These are phyloP conservation scores for Scomber scombrus DNA, from an alignment of 2,113 vertebrate species.

Conservation along the genomic window DNA sequence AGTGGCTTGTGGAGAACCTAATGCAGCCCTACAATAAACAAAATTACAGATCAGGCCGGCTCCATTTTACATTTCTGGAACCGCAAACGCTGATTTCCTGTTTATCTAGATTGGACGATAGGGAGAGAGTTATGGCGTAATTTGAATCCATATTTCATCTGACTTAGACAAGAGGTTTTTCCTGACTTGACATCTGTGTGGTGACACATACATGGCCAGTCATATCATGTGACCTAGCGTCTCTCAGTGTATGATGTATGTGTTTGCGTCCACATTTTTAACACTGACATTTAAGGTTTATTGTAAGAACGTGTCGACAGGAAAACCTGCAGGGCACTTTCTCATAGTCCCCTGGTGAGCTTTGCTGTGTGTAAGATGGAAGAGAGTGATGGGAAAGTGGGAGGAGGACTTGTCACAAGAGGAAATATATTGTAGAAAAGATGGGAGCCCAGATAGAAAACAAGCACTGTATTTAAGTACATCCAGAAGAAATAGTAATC, in stretches of 20 bases:
- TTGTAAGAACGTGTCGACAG: constrained; percentile 58
- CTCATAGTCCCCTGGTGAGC: constrained; percentile 43
- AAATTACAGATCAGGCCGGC: constrained; percentile 72
- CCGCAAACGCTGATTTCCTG: constrained; percentile 69
- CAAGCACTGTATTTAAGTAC: constrained; percentile 15
- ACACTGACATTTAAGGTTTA: constrained; percentile 54
- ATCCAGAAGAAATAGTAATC: constrained; percentile 30
- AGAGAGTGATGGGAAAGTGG: constrained; percentile 22
- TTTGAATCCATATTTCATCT: constrained; percentile 53
- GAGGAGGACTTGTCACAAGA: constrained; percentile 22
- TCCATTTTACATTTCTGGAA: constrained; percentile 59
- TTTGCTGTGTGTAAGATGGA: constrained; percentile 24
- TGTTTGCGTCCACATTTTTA: constrained; percentile 46
- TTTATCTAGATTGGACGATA: constrained; percentile 62
- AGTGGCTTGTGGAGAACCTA: constrained; percentile 59
- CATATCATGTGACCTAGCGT: constrained; percentile 1
- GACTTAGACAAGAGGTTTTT: constrained; percentile 34
- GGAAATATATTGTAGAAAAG: constrained; percentile 28
- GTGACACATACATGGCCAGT: constrained; percentile 32
- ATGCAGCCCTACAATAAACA: constrained; percentile 69
- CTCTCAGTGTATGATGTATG: constrained; percentile 33
- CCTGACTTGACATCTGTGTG: constrained; percentile 46
- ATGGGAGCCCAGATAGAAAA: constrained; percentile 23
- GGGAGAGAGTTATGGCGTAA: constrained; percentile 20
- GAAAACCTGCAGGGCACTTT: constrained; percentile 63